Percentiles rank a stretch among this genome's conserved stretches.
Conservation (phyloP, 2,888 invertebrate species). For the Thymelicus lineola region DNA sequence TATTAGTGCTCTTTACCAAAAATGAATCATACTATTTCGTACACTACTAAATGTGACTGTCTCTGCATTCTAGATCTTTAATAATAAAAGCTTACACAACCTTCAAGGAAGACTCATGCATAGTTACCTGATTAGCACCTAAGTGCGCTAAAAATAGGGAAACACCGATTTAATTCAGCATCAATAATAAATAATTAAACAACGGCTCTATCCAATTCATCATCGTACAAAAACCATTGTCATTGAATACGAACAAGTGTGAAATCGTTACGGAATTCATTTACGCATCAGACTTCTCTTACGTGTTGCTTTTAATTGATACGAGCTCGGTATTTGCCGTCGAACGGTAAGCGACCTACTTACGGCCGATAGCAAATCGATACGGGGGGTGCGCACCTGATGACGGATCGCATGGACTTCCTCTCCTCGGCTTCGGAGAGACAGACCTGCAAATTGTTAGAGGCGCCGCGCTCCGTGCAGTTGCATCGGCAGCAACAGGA, state of each 20-base stretch:
- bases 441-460: constrained; percentile 84
- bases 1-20: background rate
- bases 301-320: constrained; percentile 52
- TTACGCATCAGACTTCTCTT: constrained; percentile 42
- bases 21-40: background rate
- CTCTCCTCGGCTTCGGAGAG: constrained; percentile 79
- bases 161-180: constrained; percentile 49
- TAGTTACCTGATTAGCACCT: constrained; percentile 81
- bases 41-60: constrained; percentile 2
- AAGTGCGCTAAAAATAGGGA: constrained; percentile 82
- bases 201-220: constrained; percentile 49
- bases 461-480: constrained; percentile 66
- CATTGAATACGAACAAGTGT: constrained; percentile 50
- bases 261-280: constrained; percentile 55
- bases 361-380: constrained; percentile 53
- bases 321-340: constrained; percentile 44
- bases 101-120: constrained; percentile 54
- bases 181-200: constrained; percentile 15
- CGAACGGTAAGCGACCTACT: constrained; percentile 46
- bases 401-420: constrained; percentile 87
- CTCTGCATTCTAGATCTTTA: constrained; percentile 14
- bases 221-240: constrained; percentile 37
- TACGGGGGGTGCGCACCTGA: constrained; percentile 83
- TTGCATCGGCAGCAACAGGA: constrained; percentile 79
- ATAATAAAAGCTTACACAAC: constrained; percentile 41